Evolutionary conservation across 2,113 vertebrate genomes (phyloP).

Genomic region (Oncorhynchus tshawytscha): DNA sequence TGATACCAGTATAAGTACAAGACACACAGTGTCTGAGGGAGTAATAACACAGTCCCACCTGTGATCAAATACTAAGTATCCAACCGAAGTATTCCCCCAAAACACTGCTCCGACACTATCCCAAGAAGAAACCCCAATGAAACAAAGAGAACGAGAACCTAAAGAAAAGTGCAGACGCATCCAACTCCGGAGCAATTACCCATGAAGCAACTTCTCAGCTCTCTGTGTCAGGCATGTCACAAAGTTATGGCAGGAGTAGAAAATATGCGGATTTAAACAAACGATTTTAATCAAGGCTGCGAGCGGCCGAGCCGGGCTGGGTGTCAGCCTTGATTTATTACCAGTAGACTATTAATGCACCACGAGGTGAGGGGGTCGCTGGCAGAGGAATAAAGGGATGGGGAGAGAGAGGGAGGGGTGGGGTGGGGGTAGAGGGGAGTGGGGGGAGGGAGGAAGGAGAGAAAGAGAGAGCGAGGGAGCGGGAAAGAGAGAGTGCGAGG

Average conservation of each 20-base stretch:
- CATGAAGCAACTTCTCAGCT: conserved; percentile 49
- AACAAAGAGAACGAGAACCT: not conserved
- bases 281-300: conserved; percentile 75
- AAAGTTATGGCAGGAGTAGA: conserved; percentile 62
- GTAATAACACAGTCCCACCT: no score
- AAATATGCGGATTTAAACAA: conserved; percentile 76
- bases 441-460: conserved; percentile 38
- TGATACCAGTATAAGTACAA: no score
- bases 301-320: conserved; percentile 37
- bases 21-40: no score
- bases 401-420: conserved; percentile 18
- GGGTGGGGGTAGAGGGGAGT: conserved; percentile 16
- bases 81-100: no score
- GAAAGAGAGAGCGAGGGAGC: not conserved
- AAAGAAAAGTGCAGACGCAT: conserved; percentile 18
- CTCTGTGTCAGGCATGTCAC: conserved; percentile 58
- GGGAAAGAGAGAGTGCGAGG: conserved; percentile 18
- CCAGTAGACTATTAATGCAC: conserved; percentile 54
- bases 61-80: no score
- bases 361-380: conserved; percentile 63
- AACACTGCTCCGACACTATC: no score
- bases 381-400: conserved; percentile 45
- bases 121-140: not conserved
- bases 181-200: conserved; percentile 50
- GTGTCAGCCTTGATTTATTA: conserved; percentile 79